phyloP scores from a whole-genome alignment of 2,797 vertebrate species.

The Phalloptychus januarius region DNA sequence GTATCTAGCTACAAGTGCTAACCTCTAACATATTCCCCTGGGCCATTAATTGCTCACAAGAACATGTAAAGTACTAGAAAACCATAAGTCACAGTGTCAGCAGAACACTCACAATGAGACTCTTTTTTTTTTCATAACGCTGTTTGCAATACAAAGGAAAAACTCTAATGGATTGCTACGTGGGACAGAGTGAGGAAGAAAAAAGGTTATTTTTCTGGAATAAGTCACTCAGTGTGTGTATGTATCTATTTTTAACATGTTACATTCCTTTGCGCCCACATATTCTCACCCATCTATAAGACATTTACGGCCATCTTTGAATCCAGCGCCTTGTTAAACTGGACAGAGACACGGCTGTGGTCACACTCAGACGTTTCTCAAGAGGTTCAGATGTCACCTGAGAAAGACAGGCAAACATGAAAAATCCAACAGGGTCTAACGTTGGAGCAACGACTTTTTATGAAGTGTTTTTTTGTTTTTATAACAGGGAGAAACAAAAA shows the following conservation, averaged over 20 bases:
- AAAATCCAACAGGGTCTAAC: constrained; percentile 76
- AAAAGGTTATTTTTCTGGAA: constrained; percentile 61
- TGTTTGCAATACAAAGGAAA: constrained; percentile 60
- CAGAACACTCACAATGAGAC: constrained; percentile 63
- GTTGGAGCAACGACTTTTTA: constrained; percentile 70
- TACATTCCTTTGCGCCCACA: constrained; percentile 82
- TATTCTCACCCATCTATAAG: constrained; percentile 87
- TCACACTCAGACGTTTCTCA: constrained; percentile 83
- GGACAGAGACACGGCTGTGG: constrained; percentile 70
- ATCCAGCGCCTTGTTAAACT: constrained; percentile 75
- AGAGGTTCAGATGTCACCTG: constrained; percentile 82
- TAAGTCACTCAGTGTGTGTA: constrained; percentile 63
- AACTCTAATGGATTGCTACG: constrained; percentile 48
- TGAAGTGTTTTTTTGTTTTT: constrained; percentile 62
- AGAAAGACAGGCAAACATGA: constrained; percentile 82
- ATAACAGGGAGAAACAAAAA: constrained; percentile 76
- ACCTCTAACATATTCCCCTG: not conserved
- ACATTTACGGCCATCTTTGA: constrained; percentile 86
- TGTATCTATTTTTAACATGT: constrained; percentile 85
- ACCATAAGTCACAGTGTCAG: constrained; percentile 42
- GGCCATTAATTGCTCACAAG: constrained; percentile 17
- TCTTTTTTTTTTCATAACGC: constrained; percentile 24
- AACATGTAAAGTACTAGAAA: constrained; percentile 49
- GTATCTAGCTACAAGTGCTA: not conserved
- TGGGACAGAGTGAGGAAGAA: constrained; percentile 7